Evolutionary conservation across 2,797 vertebrate species (phyloP), one percentile per base, ranked within the genome.

Genomic region (Neopelma chrysocephalum): DNA sequence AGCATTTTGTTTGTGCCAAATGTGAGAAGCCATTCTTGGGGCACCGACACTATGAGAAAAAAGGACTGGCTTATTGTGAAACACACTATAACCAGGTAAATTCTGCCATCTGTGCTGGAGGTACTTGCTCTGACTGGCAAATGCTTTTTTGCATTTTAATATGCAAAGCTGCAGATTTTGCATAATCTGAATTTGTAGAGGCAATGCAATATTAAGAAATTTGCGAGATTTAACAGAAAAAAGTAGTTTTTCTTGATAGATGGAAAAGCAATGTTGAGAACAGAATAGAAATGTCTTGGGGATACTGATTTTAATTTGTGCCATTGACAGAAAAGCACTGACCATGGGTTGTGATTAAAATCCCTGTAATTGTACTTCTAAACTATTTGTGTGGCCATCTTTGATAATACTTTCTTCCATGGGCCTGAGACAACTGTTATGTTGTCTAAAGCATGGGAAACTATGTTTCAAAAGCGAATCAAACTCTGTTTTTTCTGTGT

Each of bases 1-100:
- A 98, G 98, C 98, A 98, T 94, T 98, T 98, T 50, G 98, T 98
- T 95, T 98, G 98, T 50, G 98, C 98, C 94, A 98, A 98, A 94
- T 98, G 98, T 83, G 98, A 98, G 96, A 98, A 98, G 81, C 98
- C 98, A 0, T 98, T 98, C 89, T 90, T 98, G 94, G 98, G 98
- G 4, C 98, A 98, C 61, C 96, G 97, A 16, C 98, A 98, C 80
- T 98, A 98, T 16, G 98, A 98, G 95, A 98, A 98, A 81, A 98
- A 98, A 77, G 98, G 98, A 27, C 94, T 98, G 92, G 98, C 98
- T 62, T 98, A 98, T 78, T 98, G 98, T 42, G 98, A 98, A 93
- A 98, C 97, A 68, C 98, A 98, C 66, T 98, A 98, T 81, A 98
- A 98, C 89, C 98, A 98, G 98, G 98, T 98, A 89, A 32, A 54